A percentile compares a stretch with the other conserved stretches of the same genome.
Evolutionary conservation across 1,140 invertebrate genomes (phyloP).

Genomic region (Acromyrmex heyeri): DNA sequence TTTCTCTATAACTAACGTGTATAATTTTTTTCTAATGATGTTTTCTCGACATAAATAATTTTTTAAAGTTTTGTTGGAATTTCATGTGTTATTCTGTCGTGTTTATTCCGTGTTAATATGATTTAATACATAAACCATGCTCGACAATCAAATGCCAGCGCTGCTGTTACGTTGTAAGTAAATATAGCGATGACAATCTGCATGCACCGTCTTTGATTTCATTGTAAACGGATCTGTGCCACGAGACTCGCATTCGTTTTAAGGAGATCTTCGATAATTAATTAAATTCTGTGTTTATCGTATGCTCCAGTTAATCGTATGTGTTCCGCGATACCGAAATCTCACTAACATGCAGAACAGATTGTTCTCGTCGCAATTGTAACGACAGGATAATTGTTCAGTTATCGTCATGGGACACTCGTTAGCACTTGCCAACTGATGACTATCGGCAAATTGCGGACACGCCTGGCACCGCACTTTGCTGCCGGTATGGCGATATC

Average conservation of each 20-base stretch:
- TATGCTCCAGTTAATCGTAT: neutral
- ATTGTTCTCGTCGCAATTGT: neutral
- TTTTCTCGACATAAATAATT: neutral
- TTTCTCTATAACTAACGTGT: neutral
- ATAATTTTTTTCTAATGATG: no score
- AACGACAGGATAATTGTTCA: conserved; percentile 20
- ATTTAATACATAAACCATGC: conserved; percentile 1
- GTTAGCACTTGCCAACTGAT: conserved; percentile 26
- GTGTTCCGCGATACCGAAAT: neutral
- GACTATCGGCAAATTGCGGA: conserved; percentile 47
- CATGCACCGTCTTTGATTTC: neutral
- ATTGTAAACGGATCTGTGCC: neutral
- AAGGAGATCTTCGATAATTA: neutral
- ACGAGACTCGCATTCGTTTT: neutral
- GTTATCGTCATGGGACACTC: conserved; percentile 12
- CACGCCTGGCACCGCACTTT: conserved; percentile 20
- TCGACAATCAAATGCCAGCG: conserved; percentile 34
- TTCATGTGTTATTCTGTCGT: neutral
- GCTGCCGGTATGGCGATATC: conserved; percentile 16
- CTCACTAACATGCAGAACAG: conserved; percentile 1
- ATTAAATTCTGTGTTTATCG: neutral
- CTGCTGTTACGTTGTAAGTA: conserved; percentile 39
- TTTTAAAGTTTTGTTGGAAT: neutral
- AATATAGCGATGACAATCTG: conserved; percentile 68
- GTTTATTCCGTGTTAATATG: neutral